Base-by-base conservation (phyloP, 2,888 invertebrate species). In the Chrysolina americana region DNA sequence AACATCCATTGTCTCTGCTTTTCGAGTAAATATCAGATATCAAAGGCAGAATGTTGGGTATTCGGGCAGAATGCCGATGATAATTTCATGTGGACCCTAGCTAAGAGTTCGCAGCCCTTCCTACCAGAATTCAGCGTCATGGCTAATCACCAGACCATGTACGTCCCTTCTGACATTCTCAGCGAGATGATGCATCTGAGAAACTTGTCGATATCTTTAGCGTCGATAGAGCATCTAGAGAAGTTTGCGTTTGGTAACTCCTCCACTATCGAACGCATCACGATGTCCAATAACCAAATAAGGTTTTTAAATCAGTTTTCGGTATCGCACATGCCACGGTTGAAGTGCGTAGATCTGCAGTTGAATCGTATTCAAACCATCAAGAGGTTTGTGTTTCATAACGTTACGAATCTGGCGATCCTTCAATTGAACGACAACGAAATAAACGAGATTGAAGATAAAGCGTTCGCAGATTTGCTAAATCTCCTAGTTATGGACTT, bases 371-470 rank as follows among this genome's bases (percentile, higher is more conserved):
- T 96, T 79, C 89, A 92, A 15, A 94, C 94, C 85, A 91, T 96
- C 70, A 92, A 92, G 81, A 90, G 92, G 68, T 92, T 93, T 82
- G 93, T 93, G 0, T 96, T 96, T 86, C 90, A 92, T 64, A 92
- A 94, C 85, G 86, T 95, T 71, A 95, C 95, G 0, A 90, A 91
- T 71, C 88, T 95, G 78, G 92, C 92, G 81, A 92, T 94, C 77
- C 91, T 98, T 53, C 92, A 92, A 78, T 90, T 98, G 68, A 95
- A 96, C 82, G 94, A 94, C 85, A 98, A 98, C 89, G 94, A 94
- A 85, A 91, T 98, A 80, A 93, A 94, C 76, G 91, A 92, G 47
- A 91, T 97, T 78, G 96, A 96, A 82, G 96, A 96, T 77, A 94
- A 94, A 77, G 94, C 98, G 23, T 96, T 95, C 84, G 91, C 91